Conservation (phyloP, 1,140 invertebrate genomes). For the Pinna nobilis region DNA sequence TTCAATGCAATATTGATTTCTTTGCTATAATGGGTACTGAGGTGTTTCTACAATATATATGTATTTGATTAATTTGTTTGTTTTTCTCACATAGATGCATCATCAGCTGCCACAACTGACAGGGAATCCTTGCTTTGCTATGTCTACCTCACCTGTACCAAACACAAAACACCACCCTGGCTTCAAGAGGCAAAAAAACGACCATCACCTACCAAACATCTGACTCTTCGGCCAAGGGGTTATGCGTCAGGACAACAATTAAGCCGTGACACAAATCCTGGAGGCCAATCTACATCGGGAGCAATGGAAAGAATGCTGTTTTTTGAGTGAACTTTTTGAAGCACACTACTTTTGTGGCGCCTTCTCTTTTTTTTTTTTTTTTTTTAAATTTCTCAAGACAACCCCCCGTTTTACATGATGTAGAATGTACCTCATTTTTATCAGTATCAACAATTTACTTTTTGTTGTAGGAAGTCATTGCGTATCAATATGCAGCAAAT, state of each 20-base stretch:
- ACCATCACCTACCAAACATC: conserved; percentile 70
- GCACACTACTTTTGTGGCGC: not conserved
- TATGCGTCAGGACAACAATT: conserved; percentile 65
- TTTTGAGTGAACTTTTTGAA: conserved; percentile 13
- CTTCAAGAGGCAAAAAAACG: conserved; percentile 38
- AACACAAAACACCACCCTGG: not conserved
- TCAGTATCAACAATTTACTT: too few species aligned
- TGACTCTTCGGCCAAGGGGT: conserved; percentile 74
- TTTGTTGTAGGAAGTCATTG: too few species aligned
- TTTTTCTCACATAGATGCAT: conserved; percentile 40
- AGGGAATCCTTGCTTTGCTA: conserved; percentile 34
- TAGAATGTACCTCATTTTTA: too few species aligned
- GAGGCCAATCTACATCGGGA: conserved; percentile 54
- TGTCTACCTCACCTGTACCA: conserved; percentile 57
- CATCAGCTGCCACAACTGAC: conserved; percentile 57
- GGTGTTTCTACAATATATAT: too few species aligned
- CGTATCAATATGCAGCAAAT: too few species aligned
- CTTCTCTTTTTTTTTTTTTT: conserved; percentile 9
- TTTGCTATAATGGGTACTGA: too few species aligned
- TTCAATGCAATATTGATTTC: too few species aligned
- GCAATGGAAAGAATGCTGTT: conserved; percentile 50
- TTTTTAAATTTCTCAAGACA: conserved; percentile 6
- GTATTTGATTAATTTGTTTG: not conserved
- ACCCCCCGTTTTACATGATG: conserved; percentile 12
- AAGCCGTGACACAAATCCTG: conserved; percentile 50